These are phyloP conservation scores for Melanerpes formicivorus DNA, from an alignment of 2,113 vertebrate genomes.

Conservation along the genomic window DNA sequence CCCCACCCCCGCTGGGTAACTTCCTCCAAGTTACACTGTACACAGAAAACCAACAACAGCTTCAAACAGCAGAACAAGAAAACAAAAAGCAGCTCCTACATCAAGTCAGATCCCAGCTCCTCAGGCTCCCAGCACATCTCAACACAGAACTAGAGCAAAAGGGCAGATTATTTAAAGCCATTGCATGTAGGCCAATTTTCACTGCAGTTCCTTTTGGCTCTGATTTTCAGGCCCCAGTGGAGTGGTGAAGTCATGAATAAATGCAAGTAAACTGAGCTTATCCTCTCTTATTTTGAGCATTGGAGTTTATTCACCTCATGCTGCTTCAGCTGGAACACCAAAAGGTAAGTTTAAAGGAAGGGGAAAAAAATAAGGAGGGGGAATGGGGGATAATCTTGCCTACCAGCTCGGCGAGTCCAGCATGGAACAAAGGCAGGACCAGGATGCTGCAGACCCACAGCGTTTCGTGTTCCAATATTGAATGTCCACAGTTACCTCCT, in stretches of 20 bases:
- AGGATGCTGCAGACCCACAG: background rate
- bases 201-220: slow-evolving; percentile 68
- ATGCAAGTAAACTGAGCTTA: slow-evolving; percentile 73
- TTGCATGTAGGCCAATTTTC: slow-evolving; percentile 70
- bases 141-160: slow-evolving; percentile 63
- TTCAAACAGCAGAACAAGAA: slow-evolving; percentile 25
- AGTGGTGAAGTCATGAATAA: slow-evolving; percentile 72
- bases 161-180: slow-evolving; percentile 69
- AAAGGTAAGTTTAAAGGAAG: slow-evolving; percentile 52
- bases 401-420: background rate
- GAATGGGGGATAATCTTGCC: slow-evolving; percentile 33
- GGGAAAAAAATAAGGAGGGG: background rate
- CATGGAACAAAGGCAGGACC: background rate
- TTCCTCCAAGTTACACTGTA: background rate
- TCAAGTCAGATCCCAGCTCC: slow-evolving; percentile 45
- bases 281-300: slow-evolving; percentile 67
- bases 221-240: slow-evolving; percentile 70
- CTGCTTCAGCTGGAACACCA: slow-evolving; percentile 63
- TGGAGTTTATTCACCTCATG: slow-evolving; percentile 67
- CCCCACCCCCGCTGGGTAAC: background rate
- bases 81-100: slow-evolving; percentile 33
- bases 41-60: background rate
- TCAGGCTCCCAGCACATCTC: slow-evolving; percentile 50
- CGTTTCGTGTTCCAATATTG: background rate
- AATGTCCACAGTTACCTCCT: background rate